Percentiles rank a stretch among this genome's conserved stretches.
Evolutionary conservation across 2,113 vertebrate genomes (phyloP).

Genomic region (Oreotrochilus melanogaster): DNA sequence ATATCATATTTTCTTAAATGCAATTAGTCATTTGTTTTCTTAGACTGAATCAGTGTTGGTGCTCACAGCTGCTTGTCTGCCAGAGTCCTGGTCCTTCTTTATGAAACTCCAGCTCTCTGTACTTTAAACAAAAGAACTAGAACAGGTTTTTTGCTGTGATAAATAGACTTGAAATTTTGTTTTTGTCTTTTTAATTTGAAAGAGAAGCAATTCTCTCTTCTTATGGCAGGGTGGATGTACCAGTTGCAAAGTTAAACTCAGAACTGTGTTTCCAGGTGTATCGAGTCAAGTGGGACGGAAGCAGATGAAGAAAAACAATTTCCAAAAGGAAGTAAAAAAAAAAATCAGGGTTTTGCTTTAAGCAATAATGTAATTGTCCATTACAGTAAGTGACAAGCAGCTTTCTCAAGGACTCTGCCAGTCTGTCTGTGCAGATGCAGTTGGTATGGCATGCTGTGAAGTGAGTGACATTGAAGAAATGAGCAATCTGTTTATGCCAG

Average conservation of each 20-base stretch:
- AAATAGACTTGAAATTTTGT: constrained; percentile 20
- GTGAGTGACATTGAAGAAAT: constrained; percentile 56
- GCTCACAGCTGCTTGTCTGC: not conserved
- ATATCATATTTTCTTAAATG: not conserved
- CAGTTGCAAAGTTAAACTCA: not conserved
- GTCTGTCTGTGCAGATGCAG: not conserved
- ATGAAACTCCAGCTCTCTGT: not conserved
- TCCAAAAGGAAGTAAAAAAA: not conserved
- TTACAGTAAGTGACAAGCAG: constrained; percentile 41
- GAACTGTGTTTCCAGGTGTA: not conserved
- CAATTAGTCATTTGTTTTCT: not conserved
- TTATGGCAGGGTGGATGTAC: not conserved
- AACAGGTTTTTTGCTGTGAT: constrained; percentile 7
- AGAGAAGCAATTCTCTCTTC: not conserved
- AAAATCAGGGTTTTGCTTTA: not conserved
- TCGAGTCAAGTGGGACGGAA: not conserved
- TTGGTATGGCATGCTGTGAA: not conserved
- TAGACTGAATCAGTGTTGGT: not conserved
- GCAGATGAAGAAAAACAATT: not conserved
- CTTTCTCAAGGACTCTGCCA: not conserved
- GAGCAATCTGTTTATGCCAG: constrained; percentile 52
- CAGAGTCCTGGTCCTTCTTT: not conserved
- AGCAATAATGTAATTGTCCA: constrained; percentile 7
- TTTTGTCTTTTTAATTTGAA: constrained; percentile 18
- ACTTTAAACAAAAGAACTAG: not conserved